A percentile compares a stretch with the other conserved stretches of the same genome.
These are phyloP conservation scores for Dryococelus australis DNA, from an alignment of 2,888 invertebrate genomes.

Conservation along the genomic window DNA sequence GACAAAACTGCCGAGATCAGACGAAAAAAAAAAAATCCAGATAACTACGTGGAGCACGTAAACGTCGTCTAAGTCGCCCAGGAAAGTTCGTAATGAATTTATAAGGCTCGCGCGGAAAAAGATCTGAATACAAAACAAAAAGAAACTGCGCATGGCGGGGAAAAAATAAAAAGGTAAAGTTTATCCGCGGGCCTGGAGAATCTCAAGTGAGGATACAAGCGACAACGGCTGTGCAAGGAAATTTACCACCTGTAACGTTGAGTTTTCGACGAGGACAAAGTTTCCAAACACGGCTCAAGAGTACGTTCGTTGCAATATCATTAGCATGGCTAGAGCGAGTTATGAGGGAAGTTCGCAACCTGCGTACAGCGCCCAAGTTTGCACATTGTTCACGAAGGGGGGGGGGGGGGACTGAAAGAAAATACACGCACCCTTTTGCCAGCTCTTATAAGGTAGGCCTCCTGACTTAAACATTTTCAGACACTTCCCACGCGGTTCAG, in stretches of 20 bases:
- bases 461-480: too few relatives aligned
- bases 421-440: too few relatives aligned
- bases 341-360: background rate
- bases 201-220: background rate
- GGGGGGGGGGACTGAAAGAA: too few relatives aligned
- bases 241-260: background rate
- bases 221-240: background rate
- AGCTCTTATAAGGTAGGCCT: too few relatives aligned
- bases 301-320: background rate
- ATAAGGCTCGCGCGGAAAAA: background rate
- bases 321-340: background rate
- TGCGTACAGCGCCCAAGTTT: background rate
- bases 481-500: too few relatives aligned
- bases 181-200: background rate
- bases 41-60: background rate
- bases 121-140: background rate
- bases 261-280: background rate
- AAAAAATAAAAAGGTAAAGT: background rate
- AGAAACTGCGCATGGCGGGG: background rate
- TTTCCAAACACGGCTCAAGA: background rate
- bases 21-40: background rate
- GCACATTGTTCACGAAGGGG: background rate
- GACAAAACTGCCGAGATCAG: background rate
- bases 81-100: background rate
- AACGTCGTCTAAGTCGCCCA: background rate